Evolutionary conservation across 2,888 invertebrate species (phyloP), one percentile per base, ranked within the genome.

Genomic region (Daptonema setosum): DNA sequence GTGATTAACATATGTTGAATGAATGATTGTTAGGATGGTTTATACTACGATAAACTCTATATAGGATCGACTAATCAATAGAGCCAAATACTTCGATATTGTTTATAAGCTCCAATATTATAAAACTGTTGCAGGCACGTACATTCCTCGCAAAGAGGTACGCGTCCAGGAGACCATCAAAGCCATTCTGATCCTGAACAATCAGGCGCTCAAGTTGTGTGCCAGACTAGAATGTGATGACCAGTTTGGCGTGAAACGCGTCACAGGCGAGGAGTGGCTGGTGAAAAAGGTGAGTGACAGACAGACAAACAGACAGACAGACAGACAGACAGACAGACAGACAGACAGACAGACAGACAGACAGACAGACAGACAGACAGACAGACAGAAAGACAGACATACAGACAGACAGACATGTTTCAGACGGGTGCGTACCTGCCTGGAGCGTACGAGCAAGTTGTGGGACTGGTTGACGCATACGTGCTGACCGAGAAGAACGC

Each of bases 401-500:
- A n/a, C n/a, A n/a, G n/a, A n/a, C n/a, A n/a, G n/a, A n/a, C n/a
- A n/a, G n/a, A n/a, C n/a, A n/a, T 24, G 14, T 35, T 35, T 43
- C 26, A 57, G 57, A 45, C 54, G 2, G 76, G 76, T 17, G 74
- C 75, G 5, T 76, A 76, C 62, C 64, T 76, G 35, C 75, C 75
- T n/a, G 74, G 73, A 8, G 75, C 73, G 1, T 74, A 75, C 62
- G 76, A 76, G 61, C 73, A 75, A 62, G 72, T 76, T 5, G 71
- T 76, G 2, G 70, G 71, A 60, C 64, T 73, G 51, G 74, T 75
- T 26, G 67, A 73, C 60, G 75, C 75, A 5, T 71, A 72, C 62
- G 73, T 76, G 8, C 68, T 76, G 52, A 76, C 74, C 25, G 75
- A 76, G 56, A 75, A 75, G 73, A 73, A 71, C 66, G 75, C 75